Base-by-base conservation (phyloP, 2,797 vertebrate genomes). In the Morelia viridis region DNA sequence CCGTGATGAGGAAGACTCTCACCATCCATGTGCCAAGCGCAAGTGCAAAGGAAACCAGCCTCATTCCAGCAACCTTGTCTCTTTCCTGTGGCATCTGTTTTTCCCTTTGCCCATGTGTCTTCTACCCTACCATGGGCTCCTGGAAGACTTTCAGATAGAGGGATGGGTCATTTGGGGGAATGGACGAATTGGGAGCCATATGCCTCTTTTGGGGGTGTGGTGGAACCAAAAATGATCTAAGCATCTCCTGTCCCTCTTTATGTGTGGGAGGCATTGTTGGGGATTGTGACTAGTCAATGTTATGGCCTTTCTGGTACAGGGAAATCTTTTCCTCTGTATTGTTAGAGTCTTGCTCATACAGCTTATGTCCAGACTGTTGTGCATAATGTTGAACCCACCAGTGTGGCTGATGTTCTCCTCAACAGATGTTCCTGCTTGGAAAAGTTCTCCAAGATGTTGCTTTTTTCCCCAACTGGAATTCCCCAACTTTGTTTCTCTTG, bases 401-500 rank as follows among this genome's bases (percentile, higher is more conserved):
- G 96, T 35, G 88, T 91, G 94, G 96, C 94, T 94, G 95, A 95
- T 96, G 89, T 35, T 92, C 92, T 94, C 92, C 85, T 93, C 91
- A n/a, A 92, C 87, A 83, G 24, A 56, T 87, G 85, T 58, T 31
- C 41, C 56, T 13, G 94, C 93, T 95, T 93, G 94, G 91, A 35
- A 3, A 93, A 88, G 93, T 76, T 88, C 46, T 89, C 87, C 53
- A n/a, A 62, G 89, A 92, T 50, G 60, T 85, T n/a, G 83, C 53
- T 85, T 56, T 28, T 19, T 62, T 28, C 10, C 35, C 22, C 12
- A 28, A 57, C 35, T 28, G 31, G 31, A 1, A 57, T 71, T 80
- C 6, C 95, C 95, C 41, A 86, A 93, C 53, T 92, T 92, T 93
- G 96, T 97, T 95, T 93, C 97, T 61, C 97, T 97, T 0, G 91